Evolutionary conservation across 2,797 vertebrate genomes (phyloP), one percentile per base, ranked within the genome.

Genomic region (Myotis planiceps): DNA sequence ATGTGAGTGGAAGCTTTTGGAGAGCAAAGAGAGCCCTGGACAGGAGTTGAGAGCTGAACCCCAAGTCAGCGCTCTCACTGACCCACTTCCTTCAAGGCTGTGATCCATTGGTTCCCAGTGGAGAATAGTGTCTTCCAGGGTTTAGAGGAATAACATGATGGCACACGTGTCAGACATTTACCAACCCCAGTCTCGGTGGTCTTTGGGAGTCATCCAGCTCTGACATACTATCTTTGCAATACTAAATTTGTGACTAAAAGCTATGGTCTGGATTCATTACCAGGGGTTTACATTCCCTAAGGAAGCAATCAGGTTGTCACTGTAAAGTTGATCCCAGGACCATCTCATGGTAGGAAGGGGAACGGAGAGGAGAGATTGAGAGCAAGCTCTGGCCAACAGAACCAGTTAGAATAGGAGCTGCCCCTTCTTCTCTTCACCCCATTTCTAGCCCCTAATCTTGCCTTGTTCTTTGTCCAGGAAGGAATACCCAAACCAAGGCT

Each of bases 401-500:
- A 65, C 29, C 23, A 9, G 19, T 55, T 9, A 75, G 47, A 60
- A n/a, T 18, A 6, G 74, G 25, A 74, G 19, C 68, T 68, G 32
- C 25, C 29, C 1, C 58, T 65, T 79, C 69, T 21, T 82, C 65
- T 74, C 42, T 83, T 27, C 42, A 69, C 29, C 6, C 8, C 51
- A 53, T 94, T 66, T 89, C 55, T 29, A 65, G 71, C 7, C 58
- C 89, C 65, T 89, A 92, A 72, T 71, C 37, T 66, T 84, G 55
- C 78, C 78, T 84, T 88, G 34, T 81, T 83, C 72, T 85, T 92
- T 94, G 58, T 75, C 58, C 60, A 84, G 81, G 71, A 80, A 80
- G 90, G 32, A 66, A 78, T 45, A 81, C 72, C 18, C 49, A 82
- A 68, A 66, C 92, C 76, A 92, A 92, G 75, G 39, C 88, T 93